Base-by-base conservation (phyloP, 2,888 invertebrate genomes). In the Drosophila borealis region DNA sequence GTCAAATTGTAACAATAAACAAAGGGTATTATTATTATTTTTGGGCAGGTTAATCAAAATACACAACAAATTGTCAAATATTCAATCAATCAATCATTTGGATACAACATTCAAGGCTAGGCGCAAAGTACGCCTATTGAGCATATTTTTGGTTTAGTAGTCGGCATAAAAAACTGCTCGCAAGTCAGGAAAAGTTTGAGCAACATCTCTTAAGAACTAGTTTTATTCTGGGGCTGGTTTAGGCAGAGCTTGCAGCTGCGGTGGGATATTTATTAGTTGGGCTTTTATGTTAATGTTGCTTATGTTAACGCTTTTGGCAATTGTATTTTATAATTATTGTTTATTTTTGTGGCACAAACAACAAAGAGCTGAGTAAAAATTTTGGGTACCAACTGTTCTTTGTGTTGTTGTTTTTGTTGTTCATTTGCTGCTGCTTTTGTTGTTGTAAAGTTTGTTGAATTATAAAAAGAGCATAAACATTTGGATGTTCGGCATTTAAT, bases 361-460 rank as follows among this genome's bases (percentile, higher is more conserved):
- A 66, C 60, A 76, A 80, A 66, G 29, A 45, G 53, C 65, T 60
- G 64, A 78, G 53, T 59, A 67, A 62, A 42, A 42, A 36, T 48
- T 62, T 61, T 48, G 51, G 65, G 72, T 83, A 83, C 88, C 80
- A 88, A 88, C 88, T 77, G 74, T 85, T 84, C 53, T 54, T 44
- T 61, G 39, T 68, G 42, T 67, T 51, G 62, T 51, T 33, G 49
- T 42, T 65, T 62, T 59, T 66, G 61, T 67, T 72, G 74, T 70
- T 68, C 51, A 48, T 46, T 45, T 59, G 48, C 29, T 54, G 56
- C 70, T 71, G 75, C 59, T 54, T 53, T 71, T 69, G 49, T 59
- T 64, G 63, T 68, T 70, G 63, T 64, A 44, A 54, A 64, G 41
- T 70, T 54, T 63, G 71, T 85, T 88, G 83, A 84, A 86, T 84